Conservation (phyloP, 1,140 invertebrate genomes). For the Achroia grisella region DNA sequence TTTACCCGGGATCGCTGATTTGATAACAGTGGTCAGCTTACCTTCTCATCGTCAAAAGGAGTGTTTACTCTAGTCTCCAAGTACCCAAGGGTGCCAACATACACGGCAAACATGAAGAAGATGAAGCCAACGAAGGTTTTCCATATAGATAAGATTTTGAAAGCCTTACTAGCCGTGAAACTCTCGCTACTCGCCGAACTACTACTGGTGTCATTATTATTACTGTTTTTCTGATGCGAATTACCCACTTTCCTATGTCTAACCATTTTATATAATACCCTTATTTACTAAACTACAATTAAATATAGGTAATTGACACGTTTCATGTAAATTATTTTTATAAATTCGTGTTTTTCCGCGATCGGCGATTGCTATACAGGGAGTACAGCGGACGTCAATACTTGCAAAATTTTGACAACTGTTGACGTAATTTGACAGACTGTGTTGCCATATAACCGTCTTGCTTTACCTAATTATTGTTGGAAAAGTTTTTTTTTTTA, state of each 20-base stretch:
- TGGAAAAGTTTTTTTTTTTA: too few species aligned
- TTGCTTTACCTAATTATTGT: too few species aligned
- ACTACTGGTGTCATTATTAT: conserved; percentile 61
- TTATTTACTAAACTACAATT: too few species aligned
- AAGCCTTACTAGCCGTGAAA: conserved; percentile 27
- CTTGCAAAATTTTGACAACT: neutral
- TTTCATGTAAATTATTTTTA: conserved; percentile 8
- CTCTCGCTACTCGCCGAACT: conserved; percentile 49
- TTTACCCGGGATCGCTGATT: too few species aligned
- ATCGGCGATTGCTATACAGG: conserved; percentile 4
- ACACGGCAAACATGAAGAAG: conserved; percentile 79
- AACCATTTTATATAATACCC: conserved; percentile 37
- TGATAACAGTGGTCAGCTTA: conserved; percentile 39
- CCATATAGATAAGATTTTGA: conserved; percentile 63
- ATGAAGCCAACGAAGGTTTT: conserved; percentile 66
- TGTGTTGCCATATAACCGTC: too few species aligned
- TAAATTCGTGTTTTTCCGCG: neutral
- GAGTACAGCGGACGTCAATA: conserved; percentile 10
- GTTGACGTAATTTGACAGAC: too few species aligned
- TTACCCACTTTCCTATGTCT: conserved; percentile 42
- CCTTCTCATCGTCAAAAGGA: conserved; percentile 85
- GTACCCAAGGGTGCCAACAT: conserved; percentile 87
- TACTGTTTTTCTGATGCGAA: conserved; percentile 45
- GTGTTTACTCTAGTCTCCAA: conserved; percentile 92
- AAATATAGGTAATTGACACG: conserved; percentile 13